Evolutionary conservation across 2,888 invertebrate genomes (phyloP).

Genomic region (Caenorhabditis wallacei): DNA sequence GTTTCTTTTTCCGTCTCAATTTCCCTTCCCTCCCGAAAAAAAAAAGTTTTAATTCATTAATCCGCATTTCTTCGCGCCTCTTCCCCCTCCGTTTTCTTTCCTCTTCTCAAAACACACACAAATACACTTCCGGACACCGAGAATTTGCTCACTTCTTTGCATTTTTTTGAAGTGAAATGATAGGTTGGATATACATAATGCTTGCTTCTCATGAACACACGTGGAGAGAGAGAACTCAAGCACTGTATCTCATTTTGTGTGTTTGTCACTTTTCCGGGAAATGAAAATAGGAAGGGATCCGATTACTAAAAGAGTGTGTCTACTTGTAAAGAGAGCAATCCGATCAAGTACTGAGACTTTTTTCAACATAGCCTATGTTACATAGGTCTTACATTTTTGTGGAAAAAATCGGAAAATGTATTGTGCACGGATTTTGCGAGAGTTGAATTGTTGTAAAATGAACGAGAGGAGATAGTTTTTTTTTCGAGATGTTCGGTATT

Average conservation of each 20-base stretch:
- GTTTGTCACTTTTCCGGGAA: conserved; percentile 50
- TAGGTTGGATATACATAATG: conserved; percentile 60
- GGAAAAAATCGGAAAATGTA: neutral
- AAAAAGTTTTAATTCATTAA: conserved; percentile 14
- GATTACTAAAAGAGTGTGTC: conserved; percentile 6
- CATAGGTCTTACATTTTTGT: conserved; percentile 10
- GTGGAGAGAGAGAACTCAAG: neutral
- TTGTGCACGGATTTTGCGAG: neutral
- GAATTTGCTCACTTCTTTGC: neutral
- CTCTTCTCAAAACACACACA: neutral
- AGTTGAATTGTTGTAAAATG: too few species aligned
- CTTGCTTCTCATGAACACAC: conserved; percentile 1
- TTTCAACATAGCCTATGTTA: neutral
- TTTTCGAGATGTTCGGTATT: too few species aligned
- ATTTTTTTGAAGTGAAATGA: conserved; percentile 31
- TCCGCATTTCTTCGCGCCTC: conserved; percentile 45
- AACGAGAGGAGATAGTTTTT: too few species aligned
- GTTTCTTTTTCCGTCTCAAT: neutral
- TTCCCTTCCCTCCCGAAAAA: neutral
- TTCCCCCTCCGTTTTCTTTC: neutral
- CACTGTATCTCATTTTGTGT: too few species aligned
- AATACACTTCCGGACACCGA: conserved; percentile 11
- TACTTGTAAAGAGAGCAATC: conserved; percentile 21
- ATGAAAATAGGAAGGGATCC: neutral
- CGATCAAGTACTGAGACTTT: conserved; percentile 5